A percentile compares a stretch with the other conserved stretches of the same genome.
These are phyloP conservation scores for Neotoma lepida DNA, from an alignment of 2,113 vertebrate species.

Conservation along the genomic window DNA sequence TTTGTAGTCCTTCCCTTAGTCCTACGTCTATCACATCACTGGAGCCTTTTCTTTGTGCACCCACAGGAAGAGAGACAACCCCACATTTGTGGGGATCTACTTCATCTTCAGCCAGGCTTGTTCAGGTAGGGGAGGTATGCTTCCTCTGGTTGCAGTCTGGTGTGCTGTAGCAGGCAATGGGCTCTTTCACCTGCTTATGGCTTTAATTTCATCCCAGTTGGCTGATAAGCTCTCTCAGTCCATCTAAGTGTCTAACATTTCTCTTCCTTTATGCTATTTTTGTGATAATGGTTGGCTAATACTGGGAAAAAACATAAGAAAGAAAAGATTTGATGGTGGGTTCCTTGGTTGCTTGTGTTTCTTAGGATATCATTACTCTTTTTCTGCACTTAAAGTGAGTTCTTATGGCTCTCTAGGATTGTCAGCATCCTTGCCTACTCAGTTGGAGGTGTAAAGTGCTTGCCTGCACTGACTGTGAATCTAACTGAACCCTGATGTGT, in stretches of 20 bases:
- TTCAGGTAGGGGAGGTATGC: not conserved
- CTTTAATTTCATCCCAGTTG: not conserved
- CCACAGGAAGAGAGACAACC: no score
- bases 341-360: not conserved
- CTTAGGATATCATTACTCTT: not conserved
- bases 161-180: not conserved
- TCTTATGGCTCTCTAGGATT: not conserved
- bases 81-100: not conserved
- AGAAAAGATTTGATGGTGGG: not conserved
- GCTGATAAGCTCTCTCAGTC: not conserved
- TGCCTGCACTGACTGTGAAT: not conserved
- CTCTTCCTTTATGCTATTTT: not conserved
- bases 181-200: not conserved
- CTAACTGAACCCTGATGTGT: not conserved
- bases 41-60: no score
- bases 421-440: not conserved
- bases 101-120: not conserved
- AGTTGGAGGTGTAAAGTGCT: not conserved
- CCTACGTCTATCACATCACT: not conserved
- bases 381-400: not conserved
- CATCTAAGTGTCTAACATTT: not conserved
- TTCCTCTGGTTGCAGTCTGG: not conserved
- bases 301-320: not conserved
- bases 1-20: not conserved
- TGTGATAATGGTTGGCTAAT: not conserved